Percentiles rank a stretch among this genome's conserved stretches.
Conservation (phyloP, 1,140 invertebrate genomes). For the Tetranychus urticae region DNA sequence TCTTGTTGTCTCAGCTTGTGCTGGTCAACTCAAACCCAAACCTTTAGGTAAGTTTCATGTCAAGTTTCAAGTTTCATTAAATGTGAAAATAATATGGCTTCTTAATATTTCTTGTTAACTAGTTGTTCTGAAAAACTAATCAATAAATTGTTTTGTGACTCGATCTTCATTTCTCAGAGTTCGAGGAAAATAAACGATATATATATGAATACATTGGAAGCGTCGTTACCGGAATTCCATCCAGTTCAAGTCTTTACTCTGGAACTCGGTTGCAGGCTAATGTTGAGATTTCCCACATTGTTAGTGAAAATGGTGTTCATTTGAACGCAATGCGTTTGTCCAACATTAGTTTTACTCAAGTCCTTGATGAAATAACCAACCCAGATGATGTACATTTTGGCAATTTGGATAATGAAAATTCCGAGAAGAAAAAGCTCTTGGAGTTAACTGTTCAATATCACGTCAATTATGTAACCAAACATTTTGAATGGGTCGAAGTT, state of each 20-base stretch:
- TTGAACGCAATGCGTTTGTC: neutral
- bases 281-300: neutral
- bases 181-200: neutral
- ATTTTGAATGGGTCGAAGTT: constrained; percentile 10
- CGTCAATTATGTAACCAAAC: neutral
- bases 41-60: too few relatives aligned
- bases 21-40: too few relatives aligned
- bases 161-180: neutral
- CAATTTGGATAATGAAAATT: neutral
- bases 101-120: neutral
- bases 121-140: neutral
- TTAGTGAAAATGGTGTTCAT: neutral
- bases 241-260: neutral
- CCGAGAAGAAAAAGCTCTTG: neutral
- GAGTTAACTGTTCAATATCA: neutral
- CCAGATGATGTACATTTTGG: neutral
- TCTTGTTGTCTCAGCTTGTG: too few relatives aligned
- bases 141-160: neutral
- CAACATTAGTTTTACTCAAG: neutral
- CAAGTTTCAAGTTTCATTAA: too few relatives aligned
- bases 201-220: neutral
- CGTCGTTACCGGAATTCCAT: neutral
- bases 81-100: neutral
- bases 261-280: neutral
- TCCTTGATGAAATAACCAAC: neutral